Evolutionary conservation across 2,113 vertebrate genomes (phyloP), one percentile per base, ranked within the genome.

Genomic region (Sula dactylatra): DNA sequence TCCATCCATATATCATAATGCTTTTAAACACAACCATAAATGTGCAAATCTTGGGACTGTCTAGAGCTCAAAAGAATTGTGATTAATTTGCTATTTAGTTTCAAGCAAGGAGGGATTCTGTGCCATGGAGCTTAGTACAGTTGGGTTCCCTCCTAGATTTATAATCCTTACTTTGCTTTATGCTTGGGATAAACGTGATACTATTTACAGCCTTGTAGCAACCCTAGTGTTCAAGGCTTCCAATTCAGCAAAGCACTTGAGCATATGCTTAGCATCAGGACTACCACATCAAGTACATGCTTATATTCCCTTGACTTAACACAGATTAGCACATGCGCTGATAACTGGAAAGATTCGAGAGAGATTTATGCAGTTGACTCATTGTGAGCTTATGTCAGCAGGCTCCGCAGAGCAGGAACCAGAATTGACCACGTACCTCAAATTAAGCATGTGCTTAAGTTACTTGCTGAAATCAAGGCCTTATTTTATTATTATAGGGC

Each of bases 211-310:
- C 77, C 52, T 87, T 3, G 1, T 18, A 82, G 78, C 73, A 91
- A 8, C 44, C 44, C 49, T 36, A 36, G 22, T 38, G 36, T 83
- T 89, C 93, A 80, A 71, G 44, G 88, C 58, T 91, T 82, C 80
- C 91, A 79, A 1, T 27, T 80, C 88, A 73, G 84, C 86, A 82
- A 85, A 93, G 93, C 93, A 69, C 91, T 93, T 91, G 38, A 95
- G 94, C 73, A 82, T 9, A 13, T 80, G 93, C 86, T 94, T 72
- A 95, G 87, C 84, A 76, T 92, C 93, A 86, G 67, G 71, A 54
- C 58, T n/a, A 12, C 87, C 82, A 85, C 92, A 77, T 77, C 83
- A 86, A 90, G 95, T 83, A 81, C 82, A 47, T 1, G 1, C 79
- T 86, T 54, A 1, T 24, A 65, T 49, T 94, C 52, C 70, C 81